A percentile compares a stretch with the other conserved stretches of the same genome.
Conservation (phyloP, 2,797 vertebrate genomes). For the Halcyon chelicuti region DNA sequence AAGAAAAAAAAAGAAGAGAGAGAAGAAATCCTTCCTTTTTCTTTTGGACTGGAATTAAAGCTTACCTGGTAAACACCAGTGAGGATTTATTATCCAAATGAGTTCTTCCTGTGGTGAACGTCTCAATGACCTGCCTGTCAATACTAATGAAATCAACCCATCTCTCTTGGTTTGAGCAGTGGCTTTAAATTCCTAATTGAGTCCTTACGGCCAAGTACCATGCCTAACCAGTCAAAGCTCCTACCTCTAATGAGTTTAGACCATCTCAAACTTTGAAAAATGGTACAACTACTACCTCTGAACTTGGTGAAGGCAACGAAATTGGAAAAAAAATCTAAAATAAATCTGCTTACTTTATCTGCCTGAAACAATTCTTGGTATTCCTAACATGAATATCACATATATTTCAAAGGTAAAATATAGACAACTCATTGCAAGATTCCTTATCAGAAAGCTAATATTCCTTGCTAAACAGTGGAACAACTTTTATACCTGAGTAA, state of each 20-base stretch:
- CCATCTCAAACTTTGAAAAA: neutral
- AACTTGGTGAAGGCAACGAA: neutral
- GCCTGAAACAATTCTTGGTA: neutral
- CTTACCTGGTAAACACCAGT: constrained; percentile 23
- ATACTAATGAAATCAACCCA: constrained; percentile 52
- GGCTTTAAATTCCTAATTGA: constrained; percentile 35
- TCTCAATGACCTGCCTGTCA: constrained; percentile 23
- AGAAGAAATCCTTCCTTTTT: neutral
- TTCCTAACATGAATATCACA: neutral
- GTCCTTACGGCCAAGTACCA: neutral
- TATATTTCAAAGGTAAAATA: neutral
- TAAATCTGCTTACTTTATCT: neutral
- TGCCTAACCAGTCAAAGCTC: neutral
- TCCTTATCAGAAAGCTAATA: constrained; percentile 40
- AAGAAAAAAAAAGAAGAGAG: neutral
- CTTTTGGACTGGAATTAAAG: constrained; percentile 2
- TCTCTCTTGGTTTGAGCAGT: constrained; percentile 32
- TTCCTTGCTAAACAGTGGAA: neutral
- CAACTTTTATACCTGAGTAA: constrained; percentile 57
- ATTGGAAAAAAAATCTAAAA: neutral
- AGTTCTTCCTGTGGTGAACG: neutral
- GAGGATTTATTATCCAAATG: constrained; percentile 28
- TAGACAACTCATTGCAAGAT: neutral
- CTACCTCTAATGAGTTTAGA: neutral
- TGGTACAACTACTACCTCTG: neutral